Conservation (phyloP, 2,888 invertebrate species). For the Leptopilina drosophilae region DNA sequence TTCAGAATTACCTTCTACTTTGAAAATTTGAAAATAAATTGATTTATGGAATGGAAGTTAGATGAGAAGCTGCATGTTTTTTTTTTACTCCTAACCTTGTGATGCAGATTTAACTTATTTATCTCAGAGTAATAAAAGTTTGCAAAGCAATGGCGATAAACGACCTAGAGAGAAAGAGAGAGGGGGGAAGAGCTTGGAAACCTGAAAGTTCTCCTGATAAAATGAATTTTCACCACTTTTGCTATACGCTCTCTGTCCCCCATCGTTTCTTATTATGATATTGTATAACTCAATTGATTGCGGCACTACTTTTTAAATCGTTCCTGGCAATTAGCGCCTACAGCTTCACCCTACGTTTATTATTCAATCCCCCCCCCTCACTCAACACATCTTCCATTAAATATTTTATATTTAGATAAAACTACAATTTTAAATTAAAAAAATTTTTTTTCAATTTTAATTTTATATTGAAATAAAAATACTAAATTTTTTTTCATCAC, state of each 20-base stretch:
- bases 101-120: conserved; percentile 33
- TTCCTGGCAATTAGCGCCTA: not conserved
- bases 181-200: not conserved
- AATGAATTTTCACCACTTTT: conserved; percentile 35
- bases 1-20: not conserved
- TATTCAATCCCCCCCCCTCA: too few species aligned
- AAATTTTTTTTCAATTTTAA: not conserved
- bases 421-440: too few species aligned
- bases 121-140: conserved; percentile 34
- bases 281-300: conserved; percentile 30
- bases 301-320: not conserved
- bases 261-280: conserved; percentile 32
- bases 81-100: not conserved
- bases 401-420: too few species aligned
- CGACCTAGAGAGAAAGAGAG: not conserved
- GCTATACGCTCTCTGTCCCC: conserved; percentile 8
- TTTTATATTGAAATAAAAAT: too few species aligned
- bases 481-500: too few species aligned
- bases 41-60: not conserved
- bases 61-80: conserved; percentile 8
- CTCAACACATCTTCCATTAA: too few species aligned
- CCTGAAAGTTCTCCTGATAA: conserved; percentile 29
- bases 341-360: not conserved
- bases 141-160: conserved; percentile 37
- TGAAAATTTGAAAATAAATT: conserved; percentile 14